Conservation (phyloP, 2,113 vertebrate species). For the Labrus mixtus region DNA sequence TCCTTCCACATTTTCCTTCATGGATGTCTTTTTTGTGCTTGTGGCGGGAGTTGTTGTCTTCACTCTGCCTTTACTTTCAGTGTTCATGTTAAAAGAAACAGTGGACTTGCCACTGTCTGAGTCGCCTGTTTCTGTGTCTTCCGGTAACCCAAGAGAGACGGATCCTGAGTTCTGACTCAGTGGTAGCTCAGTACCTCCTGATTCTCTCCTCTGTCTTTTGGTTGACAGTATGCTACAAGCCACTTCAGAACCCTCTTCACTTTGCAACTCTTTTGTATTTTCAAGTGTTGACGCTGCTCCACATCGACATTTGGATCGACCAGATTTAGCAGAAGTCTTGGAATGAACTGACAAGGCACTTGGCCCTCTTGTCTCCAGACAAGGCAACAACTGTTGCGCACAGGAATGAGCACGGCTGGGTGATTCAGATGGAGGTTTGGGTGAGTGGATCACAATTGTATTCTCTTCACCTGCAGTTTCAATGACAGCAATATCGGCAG, state of each 20-base stretch:
- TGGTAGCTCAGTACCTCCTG: slow-evolving; percentile 55
- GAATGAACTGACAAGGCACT: slow-evolving; percentile 71
- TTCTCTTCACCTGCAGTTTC: slow-evolving; percentile 27
- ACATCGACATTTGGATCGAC: slow-evolving; percentile 66
- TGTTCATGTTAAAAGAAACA: slow-evolving; percentile 22
- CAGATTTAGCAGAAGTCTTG: slow-evolving; percentile 61
- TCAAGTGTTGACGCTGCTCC: slow-evolving; percentile 19
- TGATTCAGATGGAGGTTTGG: slow-evolving; percentile 24
- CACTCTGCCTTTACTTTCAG: not conserved
- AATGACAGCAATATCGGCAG: slow-evolving; percentile 19
- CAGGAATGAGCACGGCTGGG: slow-evolving; percentile 32
- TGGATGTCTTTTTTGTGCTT: not conserved
- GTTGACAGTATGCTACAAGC: slow-evolving; percentile 55
- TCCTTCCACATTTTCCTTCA: slow-evolving; percentile 10
- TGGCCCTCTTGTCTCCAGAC: slow-evolving; percentile 43
- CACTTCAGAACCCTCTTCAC: slow-evolving; percentile 25
- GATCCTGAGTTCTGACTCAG: slow-evolving; percentile 71
- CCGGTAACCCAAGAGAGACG: slow-evolving; percentile 73
- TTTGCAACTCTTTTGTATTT: slow-evolving; percentile 26
- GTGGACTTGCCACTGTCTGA: slow-evolving; percentile 66
- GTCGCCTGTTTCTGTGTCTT: slow-evolving; percentile 55
- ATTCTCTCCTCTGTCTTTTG: slow-evolving; percentile 55
- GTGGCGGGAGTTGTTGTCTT: slow-evolving; percentile 3
- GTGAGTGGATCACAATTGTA: not conserved
- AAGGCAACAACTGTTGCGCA: slow-evolving; percentile 29